Evolutionary conservation across 2,797 vertebrate species (phyloP).

Genomic region (Percopsis omiscomaycus): DNA sequence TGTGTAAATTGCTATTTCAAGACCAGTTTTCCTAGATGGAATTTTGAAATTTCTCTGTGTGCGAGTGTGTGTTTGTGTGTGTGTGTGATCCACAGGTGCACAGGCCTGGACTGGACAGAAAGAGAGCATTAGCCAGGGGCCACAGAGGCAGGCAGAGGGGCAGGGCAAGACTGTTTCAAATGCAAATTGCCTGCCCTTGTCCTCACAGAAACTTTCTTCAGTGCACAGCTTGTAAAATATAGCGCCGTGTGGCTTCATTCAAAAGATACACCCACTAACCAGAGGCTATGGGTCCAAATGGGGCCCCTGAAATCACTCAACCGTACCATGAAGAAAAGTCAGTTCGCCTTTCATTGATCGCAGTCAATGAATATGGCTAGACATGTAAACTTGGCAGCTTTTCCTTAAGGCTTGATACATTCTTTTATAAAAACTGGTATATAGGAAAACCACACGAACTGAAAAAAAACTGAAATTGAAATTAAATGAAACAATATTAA

Average conservation of each 20-base stretch:
- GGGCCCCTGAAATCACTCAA: slow-evolving; percentile 53
- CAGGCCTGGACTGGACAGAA: slow-evolving; percentile 55
- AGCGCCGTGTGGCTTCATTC: slow-evolving; percentile 72
- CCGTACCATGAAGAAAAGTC: slow-evolving; percentile 57
- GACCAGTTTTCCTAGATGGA: too few species aligned
- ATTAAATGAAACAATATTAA: too few species aligned
- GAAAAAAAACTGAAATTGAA: not conserved
- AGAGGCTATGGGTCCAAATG: slow-evolving; percentile 58
- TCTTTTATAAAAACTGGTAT: not conserved
- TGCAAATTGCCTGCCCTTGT: slow-evolving; percentile 73
- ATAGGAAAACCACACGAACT: not conserved
- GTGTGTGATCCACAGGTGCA: slow-evolving; percentile 77
- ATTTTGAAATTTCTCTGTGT: slow-evolving; percentile 7
- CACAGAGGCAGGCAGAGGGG: slow-evolving; percentile 64
- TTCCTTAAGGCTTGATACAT: not conserved
- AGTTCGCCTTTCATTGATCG: slow-evolving; percentile 43
- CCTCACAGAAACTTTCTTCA: slow-evolving; percentile 68
- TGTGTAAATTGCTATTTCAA: too few species aligned
- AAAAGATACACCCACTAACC: slow-evolving; percentile 67
- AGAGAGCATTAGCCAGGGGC: slow-evolving; percentile 76
- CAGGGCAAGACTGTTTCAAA: slow-evolving; percentile 72
- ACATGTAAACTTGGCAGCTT: slow-evolving; percentile 22
- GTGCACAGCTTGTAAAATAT: slow-evolving; percentile 76
- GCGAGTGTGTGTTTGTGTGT: slow-evolving; percentile 23
- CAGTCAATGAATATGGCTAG: slow-evolving; percentile 46